These are phyloP conservation scores for Catajapyx aquilonaris DNA, from an alignment of 1,140 invertebrate genomes.

Conservation along the genomic window DNA sequence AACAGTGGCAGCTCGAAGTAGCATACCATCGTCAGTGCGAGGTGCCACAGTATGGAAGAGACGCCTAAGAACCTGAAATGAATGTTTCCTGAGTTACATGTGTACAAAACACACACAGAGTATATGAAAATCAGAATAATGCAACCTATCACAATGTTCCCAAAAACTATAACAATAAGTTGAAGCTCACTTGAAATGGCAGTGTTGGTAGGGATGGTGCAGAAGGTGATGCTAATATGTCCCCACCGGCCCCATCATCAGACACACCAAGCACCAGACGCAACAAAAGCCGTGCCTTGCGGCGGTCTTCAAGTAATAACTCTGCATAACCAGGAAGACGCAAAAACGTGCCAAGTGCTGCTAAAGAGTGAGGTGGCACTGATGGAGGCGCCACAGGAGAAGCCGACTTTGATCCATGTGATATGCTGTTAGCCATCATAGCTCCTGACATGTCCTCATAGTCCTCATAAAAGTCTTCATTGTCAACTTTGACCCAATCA, in stretches of 20 bases:
- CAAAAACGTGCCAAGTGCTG: slow-evolving; percentile 71
- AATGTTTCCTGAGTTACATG: too few species aligned
- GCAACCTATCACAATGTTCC: too few species aligned
- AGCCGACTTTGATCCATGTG: too few species aligned
- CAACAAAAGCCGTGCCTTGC: slow-evolving; percentile 62
- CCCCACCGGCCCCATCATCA: slow-evolving; percentile 72
- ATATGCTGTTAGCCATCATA: too few species aligned
- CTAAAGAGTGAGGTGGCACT: slow-evolving; percentile 71
- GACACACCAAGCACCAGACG: slow-evolving; percentile 68
- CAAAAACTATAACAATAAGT: too few species aligned
- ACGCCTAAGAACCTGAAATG: slow-evolving; percentile 56
- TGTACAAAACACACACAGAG: too few species aligned
- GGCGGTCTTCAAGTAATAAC: slow-evolving; percentile 57
- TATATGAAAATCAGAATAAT: too few species aligned
- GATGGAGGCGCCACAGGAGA: too few species aligned
- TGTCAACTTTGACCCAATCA: slow-evolving; percentile 66
- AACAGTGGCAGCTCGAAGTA: slow-evolving; percentile 54
- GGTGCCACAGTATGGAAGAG: slow-evolving; percentile 55
- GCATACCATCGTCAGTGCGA: slow-evolving; percentile 56
- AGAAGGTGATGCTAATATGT: slow-evolving; percentile 51
- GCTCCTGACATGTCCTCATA: too few species aligned
- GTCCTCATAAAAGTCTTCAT: slow-evolving; percentile 50
- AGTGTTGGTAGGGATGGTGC: slow-evolving; percentile 58
- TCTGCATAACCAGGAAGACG: slow-evolving; percentile 74
- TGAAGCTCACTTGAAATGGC: too few species aligned